Percentiles rank a stretch among this genome's conserved stretches.
Evolutionary conservation across 2,797 vertebrate genomes (phyloP).

Genomic region (Hippocampus kuda): DNA sequence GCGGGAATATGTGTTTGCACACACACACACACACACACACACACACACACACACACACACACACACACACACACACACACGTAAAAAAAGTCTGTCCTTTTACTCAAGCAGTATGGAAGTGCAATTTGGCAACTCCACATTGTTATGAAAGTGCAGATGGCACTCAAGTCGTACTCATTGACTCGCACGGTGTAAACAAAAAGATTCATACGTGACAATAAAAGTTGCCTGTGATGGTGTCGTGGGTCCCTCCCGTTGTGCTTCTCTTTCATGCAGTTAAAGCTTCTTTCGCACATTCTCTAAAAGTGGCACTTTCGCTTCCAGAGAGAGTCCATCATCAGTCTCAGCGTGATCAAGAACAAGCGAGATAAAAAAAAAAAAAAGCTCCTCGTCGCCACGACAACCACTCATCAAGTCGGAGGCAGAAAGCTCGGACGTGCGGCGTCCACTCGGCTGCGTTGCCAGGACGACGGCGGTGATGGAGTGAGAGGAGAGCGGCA

Average conservation of each 20-base stretch:
- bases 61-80: too few species aligned
- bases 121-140: background rate
- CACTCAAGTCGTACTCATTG: background rate
- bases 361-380: background rate
- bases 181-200: background rate
- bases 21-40: too few species aligned
- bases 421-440: constrained; percentile 3
- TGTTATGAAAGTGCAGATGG: background rate
- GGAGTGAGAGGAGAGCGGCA: background rate
- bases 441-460: background rate
- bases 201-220: background rate
- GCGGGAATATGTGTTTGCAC: too few species aligned
- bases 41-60: too few species aligned
- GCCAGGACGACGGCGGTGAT: background rate
- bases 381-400: constrained; percentile 12
- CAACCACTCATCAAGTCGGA: constrained; percentile 15
- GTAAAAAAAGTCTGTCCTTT: too few species aligned
- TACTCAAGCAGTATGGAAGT: background rate
- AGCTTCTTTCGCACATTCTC: constrained; percentile 6
- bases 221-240: background rate
- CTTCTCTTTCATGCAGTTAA: background rate
- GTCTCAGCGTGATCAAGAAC: constrained; percentile 26
- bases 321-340: constrained; percentile 26
- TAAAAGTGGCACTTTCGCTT: constrained; percentile 33
- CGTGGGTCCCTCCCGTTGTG: background rate